Base-by-base conservation (phyloP, 1,140 invertebrate species). In the Halyomorpha halys region DNA sequence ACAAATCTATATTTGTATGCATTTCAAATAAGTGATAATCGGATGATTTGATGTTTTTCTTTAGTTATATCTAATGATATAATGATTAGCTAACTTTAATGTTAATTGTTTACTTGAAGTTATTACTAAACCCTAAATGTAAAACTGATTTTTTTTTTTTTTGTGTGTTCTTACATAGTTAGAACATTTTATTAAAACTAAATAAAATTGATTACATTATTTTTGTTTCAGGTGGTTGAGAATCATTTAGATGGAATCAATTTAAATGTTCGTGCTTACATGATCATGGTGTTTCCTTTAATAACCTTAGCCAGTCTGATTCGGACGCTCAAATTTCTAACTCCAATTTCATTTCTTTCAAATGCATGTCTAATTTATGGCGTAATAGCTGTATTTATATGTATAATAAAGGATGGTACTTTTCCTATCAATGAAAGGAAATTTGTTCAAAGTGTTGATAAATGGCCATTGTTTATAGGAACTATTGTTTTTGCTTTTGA, bases 401-500 rank as follows among this genome's bases (percentile, higher is more conserved):
- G 53, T 27, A 23, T 25, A 39, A 11, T 39, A 39, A 39, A 13
- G 34, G 34, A 39, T 39, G 34, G 4, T 39, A 13, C 6, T 13
- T 39, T 39, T 39, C 34, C 34, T 39, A 5, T 71, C 14, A 60
- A 65, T 2, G 39, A 66, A 13, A 63, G 71, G 44, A 14, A 47
- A 19, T 49, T 61, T 1, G 21, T 87, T 51, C 80, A 83, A n/a
- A 72, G 75, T 44, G 76, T 81, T 64, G 83, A 61, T 3, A 44
- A 66, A 16, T 76, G 91, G 65, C 90, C 90, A 0, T 79, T 89
- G 34, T 94, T 90, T 79, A 92, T 94, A 71, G 90, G 90, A 64
- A 93, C 87, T 3, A 89, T 87, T 11, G 90, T 94, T 69, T 94
- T 91, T 69, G 88, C 90, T 5, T 80, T 93, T 68, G 91, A 94